Evolutionary conservation across 2,797 vertebrate genomes (phyloP).

Genomic region (Gambusia yucatana): DNA sequence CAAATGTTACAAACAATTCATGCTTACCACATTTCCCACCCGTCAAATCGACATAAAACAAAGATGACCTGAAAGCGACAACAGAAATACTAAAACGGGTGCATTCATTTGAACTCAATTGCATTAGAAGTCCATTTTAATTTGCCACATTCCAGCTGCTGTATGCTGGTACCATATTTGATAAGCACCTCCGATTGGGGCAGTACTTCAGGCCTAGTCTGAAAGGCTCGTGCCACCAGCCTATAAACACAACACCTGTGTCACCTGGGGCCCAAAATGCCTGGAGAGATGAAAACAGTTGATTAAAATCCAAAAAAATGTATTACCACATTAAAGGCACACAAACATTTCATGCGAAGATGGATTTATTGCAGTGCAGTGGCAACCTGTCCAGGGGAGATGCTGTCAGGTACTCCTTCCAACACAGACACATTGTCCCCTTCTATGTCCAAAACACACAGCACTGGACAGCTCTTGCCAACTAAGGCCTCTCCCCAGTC

Average conservation of each 20-base stretch:
- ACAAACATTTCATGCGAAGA: slow-evolving; percentile 5
- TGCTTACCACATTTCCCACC: slow-evolving; percentile 91
- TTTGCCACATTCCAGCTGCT: neutral
- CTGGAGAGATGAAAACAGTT: slow-evolving; percentile 66
- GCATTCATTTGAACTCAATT: neutral
- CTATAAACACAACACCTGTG: slow-evolving; percentile 90
- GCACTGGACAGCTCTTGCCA: slow-evolving; percentile 84
- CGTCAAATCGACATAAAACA: slow-evolving; percentile 93
- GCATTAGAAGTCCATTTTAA: neutral
- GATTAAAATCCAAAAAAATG: neutral
- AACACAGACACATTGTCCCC: slow-evolving; percentile 88
- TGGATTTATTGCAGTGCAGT: neutral
- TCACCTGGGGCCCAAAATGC: slow-evolving; percentile 92
- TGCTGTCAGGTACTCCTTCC: slow-evolving; percentile 87
- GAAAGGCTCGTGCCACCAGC: slow-evolving; percentile 92
- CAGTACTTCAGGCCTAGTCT: slow-evolving; percentile 90
- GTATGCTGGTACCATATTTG: neutral
- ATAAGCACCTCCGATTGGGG: slow-evolving; percentile 88
- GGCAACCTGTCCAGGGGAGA: slow-evolving; percentile 94
- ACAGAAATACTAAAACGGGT: neutral
- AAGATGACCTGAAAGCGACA: slow-evolving; percentile 84
- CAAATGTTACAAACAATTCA: neutral
- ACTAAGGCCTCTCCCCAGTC: slow-evolving; percentile 93
- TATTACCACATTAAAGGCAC: neutral
- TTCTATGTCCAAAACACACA: slow-evolving; percentile 90